Percentiles rank a stretch among this genome's conserved stretches.
phyloP scores from a whole-genome alignment of 2,113 vertebrate genomes.

The Anguilla japonica region DNA sequence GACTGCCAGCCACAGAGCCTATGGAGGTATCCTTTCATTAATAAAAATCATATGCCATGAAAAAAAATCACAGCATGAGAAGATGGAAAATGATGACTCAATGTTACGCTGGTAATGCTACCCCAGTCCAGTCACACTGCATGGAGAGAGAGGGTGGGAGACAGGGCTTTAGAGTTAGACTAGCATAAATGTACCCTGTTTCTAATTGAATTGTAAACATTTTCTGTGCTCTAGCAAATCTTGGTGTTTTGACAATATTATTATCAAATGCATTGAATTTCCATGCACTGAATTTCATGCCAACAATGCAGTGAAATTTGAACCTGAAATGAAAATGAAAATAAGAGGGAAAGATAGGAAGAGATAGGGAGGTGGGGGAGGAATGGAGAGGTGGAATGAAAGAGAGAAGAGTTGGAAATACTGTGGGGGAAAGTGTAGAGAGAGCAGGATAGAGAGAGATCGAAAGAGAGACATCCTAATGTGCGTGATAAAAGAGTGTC shows the following conservation, averaged over 20 bases:
- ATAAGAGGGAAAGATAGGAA: neutral
- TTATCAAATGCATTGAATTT: neutral
- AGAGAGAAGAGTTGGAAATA: neutral
- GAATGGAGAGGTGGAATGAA: neutral
- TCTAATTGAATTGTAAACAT: neutral
- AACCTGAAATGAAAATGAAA: neutral
- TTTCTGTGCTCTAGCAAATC: neutral
- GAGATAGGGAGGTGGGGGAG: neutral
- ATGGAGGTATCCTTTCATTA: constrained; percentile 31
- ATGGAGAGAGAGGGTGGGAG: neutral
- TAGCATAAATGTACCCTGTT: neutral
- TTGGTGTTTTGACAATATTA: neutral
- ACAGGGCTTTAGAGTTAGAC: neutral
- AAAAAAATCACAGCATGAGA: constrained; percentile 16
- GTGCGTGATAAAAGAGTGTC: neutral
- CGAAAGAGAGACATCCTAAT: neutral
- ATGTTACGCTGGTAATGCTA: neutral
- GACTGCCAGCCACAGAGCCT: constrained; percentile 33
- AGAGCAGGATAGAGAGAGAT: neutral
- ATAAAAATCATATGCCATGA: neutral
- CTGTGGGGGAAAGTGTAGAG: neutral
- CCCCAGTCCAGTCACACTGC: neutral
- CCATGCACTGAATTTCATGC: neutral
- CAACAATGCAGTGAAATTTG: neutral
- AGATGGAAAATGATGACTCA: constrained; percentile 39